Conservation (phyloP, 2,113 vertebrate genomes). For the human (Homo sapiens) region DNA sequence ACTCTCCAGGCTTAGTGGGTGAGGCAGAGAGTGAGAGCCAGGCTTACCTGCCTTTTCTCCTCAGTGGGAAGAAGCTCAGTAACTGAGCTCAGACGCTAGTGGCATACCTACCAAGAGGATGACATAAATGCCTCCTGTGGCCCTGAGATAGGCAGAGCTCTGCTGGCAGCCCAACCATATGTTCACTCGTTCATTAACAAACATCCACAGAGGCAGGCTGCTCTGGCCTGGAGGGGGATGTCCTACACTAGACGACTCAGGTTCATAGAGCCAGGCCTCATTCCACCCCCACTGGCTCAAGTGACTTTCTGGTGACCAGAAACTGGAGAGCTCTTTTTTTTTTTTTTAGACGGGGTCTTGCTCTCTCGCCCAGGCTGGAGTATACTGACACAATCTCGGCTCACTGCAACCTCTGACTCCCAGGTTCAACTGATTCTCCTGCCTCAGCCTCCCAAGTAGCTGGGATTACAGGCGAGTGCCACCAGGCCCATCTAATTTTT, state of each 20-base stretch:
- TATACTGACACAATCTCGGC: too few species aligned
- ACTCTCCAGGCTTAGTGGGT: neutral
- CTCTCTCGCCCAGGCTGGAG: too few species aligned
- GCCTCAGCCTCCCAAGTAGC: too few species aligned
- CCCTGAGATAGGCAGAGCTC: neutral
- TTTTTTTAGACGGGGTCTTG: too few species aligned
- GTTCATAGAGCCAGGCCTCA: neutral
- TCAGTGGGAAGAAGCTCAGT: neutral
- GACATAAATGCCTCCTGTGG: neutral
- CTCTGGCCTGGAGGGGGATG: neutral
- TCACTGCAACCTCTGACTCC: too few species aligned
- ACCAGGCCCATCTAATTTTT: too few species aligned
- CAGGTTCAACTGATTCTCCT: too few species aligned
- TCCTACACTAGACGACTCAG: fast-evolving
- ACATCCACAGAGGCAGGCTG: fast-evolving
- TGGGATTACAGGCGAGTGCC: too few species aligned
- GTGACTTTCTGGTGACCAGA: too few species aligned
- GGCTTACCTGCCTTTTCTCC: neutral
- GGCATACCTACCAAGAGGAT: neutral
- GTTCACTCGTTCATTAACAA: neutral
- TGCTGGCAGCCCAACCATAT: neutral
- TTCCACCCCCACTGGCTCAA: neutral
- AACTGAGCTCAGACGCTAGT: neutral
- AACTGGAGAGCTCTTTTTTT: too few species aligned
- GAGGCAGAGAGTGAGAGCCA: neutral